Base-by-base conservation (phyloP, 2,888 invertebrate genomes). In the Lysandra bellargus region DNA sequence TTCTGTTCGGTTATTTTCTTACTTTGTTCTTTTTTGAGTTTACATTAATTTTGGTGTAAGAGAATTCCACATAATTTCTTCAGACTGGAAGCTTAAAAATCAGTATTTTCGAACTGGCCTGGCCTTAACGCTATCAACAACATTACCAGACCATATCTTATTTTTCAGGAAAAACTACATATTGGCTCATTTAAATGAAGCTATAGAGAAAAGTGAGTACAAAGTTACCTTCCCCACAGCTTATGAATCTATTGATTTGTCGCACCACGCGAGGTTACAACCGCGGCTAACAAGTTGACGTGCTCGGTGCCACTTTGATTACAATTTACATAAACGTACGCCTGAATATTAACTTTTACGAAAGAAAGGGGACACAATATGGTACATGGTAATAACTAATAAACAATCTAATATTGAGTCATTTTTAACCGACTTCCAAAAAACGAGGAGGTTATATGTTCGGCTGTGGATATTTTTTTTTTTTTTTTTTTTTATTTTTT, bases 251-350 rank as follows among this genome's bases (percentile, higher is more conserved):
- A 75, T 75, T 75, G 75, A 75, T 75, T 49, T 53, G 75, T 75
- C 74, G 74, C 49, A 44, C 53, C 75, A 75, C 75, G 75, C 74
- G 74, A 74, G 74, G 74, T 74, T 74, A 74, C 74, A 74, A 23
- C 23, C 23, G 23, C 17, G 17, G 37, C 73, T 74, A 75, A 75
- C 49, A 75, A 75, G 49, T 75, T 75, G 12, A 74, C 74, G 75
- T 49, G 75, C 40, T 75, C 23, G 23, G 44, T 12, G 75, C 49
- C 14, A 14, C 40, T 44, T 74, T 17, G 49, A 23, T 49, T 75
- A 7, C 49, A 49, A n/a, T 23, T 74, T 12, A 74, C 23, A 75
- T 53, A 49, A 23, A 49, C 74, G 69, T 33, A 33, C 33, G 33
- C 23, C 49, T 44, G 23, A 49, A 75, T 49, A 44, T 33, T 33